Base-by-base conservation (phyloP, 2,888 invertebrate genomes). In the Apeira syringaria region DNA sequence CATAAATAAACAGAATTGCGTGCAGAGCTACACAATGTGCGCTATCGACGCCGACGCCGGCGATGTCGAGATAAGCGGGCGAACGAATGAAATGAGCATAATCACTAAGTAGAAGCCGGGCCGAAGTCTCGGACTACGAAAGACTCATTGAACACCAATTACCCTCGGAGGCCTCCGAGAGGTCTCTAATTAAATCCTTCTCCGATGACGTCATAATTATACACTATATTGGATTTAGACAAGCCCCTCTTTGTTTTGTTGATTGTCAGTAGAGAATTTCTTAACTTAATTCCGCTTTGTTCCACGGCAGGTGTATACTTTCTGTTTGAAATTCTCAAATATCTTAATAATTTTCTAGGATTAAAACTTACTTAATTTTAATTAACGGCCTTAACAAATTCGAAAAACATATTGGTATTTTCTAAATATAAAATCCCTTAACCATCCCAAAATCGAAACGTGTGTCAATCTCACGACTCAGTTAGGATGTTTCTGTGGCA, bases 171-270 rank as follows among this genome's bases (percentile, higher is more conserved):
- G 83, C 83, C 81, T 83, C 77, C 75, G 74, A 79, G 82, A 82
- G 85, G 77, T 73, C 88, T 89, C 81, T 89, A 87, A 89, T 89
- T 89, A 88, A 88, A 87, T 86, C 86, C 87, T 81, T 86, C 88
- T 89, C 88, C 81, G 74, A 84, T 89, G 86, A 87, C 88, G 83
- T 86, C 82, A 87, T 88, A 87, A 89, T 89, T 86, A 87, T 80
- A 76, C 80, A 75, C 75, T 72, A 83, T 87, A 86, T 86, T 86
- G 81, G 75, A 82, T 80, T 73, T 74, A 80, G 76, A 82, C 78
- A 76, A 74, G 72, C 76, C 65, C 77, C 44, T 27, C 17, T 20
- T 74, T 80, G 80, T 84, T 86, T 84, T 77, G 83, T 82, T 83
- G 79, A 84, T 81, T 82, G 80, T 81, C 70, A 80, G 79, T 74